Evolutionary conservation across 2,797 vertebrate species (phyloP).

Genomic region (Anisognathus igniventris): DNA sequence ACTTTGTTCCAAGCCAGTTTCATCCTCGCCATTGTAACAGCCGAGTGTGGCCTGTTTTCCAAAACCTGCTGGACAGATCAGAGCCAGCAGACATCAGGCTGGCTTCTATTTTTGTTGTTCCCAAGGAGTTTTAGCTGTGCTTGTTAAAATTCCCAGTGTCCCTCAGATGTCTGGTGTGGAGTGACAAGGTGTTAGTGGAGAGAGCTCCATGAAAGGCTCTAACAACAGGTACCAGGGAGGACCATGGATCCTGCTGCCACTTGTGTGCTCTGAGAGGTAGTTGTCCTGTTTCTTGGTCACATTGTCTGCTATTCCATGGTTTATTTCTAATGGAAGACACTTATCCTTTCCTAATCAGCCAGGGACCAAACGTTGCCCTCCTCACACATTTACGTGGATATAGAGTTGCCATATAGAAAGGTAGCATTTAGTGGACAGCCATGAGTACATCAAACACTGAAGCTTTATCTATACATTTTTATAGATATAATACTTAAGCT

Average conservation of each 20-base stretch:
- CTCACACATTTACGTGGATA: not conserved
- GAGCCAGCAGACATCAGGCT: not conserved
- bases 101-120: not conserved
- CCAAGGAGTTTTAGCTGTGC: not conserved
- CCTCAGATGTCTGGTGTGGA: not conserved
- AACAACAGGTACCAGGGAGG: not conserved
- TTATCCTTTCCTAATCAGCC: not conserved
- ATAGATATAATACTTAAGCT: not conserved
- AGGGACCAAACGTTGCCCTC: not conserved
- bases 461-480: not conserved
- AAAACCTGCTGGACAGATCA: not conserved
- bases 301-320: not conserved
- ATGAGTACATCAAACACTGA: not conserved
- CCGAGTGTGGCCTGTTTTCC: not conserved
- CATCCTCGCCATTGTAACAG: fast-evolving
- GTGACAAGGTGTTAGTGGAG: not conserved
- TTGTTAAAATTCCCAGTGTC: not conserved
- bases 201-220: not conserved
- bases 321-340: not conserved
- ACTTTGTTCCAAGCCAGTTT: not conserved
- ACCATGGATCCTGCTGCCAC: not conserved
- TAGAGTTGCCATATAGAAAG: not conserved
- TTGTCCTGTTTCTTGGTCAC: not conserved
- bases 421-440: not conserved
- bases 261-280: not conserved